A percentile compares a stretch with the other conserved stretches of the same genome.
phyloP scores from a whole-genome alignment of 1,140 invertebrate species.

The Apis mellifera region Amel_HAv3.1 CM009945.2:1800501-1801000 shows the following conservation, averaged over 20 bases:
- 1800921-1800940: conserved; percentile 78
- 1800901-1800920: conserved; percentile 79
- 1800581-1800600: conserved; percentile 91
- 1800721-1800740: background rate
- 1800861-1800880: conserved; percentile 79
- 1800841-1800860: conserved; percentile 79
- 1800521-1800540: conserved; percentile 68
- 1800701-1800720: background rate
- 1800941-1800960: conserved; percentile 70
- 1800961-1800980: conserved; percentile 56
- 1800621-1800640: conserved; percentile 87
- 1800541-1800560: conserved; percentile 88
- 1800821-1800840: conserved; percentile 79
- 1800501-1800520: conserved; percentile 27
- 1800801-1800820: conserved; percentile 79
- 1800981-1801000: conserved; percentile 1
- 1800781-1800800: conserved; percentile 74
- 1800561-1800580: conserved; percentile 90
- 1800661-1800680: conserved; percentile 59
- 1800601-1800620: conserved; percentile 94
- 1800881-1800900: conserved; percentile 79
- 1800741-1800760: conserved; percentile 54
- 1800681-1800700: background rate
- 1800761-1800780: conserved; percentile 58
- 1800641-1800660: background rate